Evolutionary conservation across 2,797 vertebrate species (phyloP).

Genomic region (Pseudocheirus occidentalis): DNA sequence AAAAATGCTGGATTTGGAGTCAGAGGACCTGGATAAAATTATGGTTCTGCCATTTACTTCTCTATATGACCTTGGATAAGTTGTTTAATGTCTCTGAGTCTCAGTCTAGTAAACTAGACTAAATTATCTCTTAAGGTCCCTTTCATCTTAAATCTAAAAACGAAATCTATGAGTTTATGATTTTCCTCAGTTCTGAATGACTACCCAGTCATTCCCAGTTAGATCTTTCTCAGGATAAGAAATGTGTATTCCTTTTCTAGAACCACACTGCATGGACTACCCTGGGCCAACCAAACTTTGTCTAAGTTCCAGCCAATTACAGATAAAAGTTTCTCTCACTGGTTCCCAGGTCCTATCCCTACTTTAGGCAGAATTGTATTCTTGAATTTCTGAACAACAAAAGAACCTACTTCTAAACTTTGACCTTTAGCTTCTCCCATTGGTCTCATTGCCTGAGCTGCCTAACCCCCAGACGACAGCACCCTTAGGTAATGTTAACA

Average conservation of each 20-base stretch:
- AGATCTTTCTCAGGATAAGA: neutral
- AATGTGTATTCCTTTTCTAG: neutral
- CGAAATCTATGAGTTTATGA: neutral
- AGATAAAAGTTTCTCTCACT: neutral
- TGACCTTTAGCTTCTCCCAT: neutral
- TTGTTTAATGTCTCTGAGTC: neutral
- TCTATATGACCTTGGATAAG: neutral
- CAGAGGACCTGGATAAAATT: neutral
- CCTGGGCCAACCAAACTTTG: neutral
- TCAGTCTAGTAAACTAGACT: neutral
- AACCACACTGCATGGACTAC: neutral
- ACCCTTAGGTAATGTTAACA: neutral
- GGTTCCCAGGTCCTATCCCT: neutral
- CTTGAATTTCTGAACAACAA: neutral
- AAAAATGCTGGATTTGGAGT: neutral
- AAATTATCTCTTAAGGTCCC: neutral
- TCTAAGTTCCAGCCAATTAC: neutral
- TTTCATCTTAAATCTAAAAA: neutral
- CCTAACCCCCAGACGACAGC: neutral
- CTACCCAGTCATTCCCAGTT: neutral
- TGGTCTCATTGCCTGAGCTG: neutral
- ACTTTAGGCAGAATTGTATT: neutral
- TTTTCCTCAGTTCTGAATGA: neutral
- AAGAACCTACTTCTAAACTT: neutral
- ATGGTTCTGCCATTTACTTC: neutral